These are phyloP conservation scores for Drosophila takahashii DNA, from an alignment of 1,140 invertebrate genomes.

Conservation along the genomic window DNA sequence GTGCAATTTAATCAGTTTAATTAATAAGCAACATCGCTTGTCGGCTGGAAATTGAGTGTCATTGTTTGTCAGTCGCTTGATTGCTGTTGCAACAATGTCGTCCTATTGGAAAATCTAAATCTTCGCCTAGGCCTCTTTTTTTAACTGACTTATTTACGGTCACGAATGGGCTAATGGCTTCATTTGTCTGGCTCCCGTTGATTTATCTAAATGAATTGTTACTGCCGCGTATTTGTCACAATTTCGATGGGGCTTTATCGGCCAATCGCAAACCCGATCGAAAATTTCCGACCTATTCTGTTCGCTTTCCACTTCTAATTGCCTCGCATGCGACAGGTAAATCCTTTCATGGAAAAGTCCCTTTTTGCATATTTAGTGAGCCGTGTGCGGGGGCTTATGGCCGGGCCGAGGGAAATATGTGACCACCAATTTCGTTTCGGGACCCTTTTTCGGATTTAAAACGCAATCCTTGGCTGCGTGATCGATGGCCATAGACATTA, in stretches of 20 bases:
- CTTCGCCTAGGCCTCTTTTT: conserved; percentile 6
- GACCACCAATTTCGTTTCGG: conserved; percentile 11
- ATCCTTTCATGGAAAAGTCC: conserved; percentile 13
- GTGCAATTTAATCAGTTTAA: conserved; percentile 77
- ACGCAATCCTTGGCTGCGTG: conserved; percentile 17
- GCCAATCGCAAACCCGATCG: not conserved
- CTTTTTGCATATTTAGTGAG: conserved; percentile 70
- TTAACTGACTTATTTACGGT: conserved; percentile 60
- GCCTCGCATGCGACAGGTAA: conserved; percentile 69
- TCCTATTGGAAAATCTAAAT: not conserved
- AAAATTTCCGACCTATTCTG: not conserved
- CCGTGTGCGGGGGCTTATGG: not conserved
- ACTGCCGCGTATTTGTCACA: conserved; percentile 73
- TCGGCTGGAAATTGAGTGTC: conserved; percentile 33
- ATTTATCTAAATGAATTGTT: conserved; percentile 80
- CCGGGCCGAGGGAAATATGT: too few relatives aligned
- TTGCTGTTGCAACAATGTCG: conserved; percentile 42
- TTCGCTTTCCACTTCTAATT: conserved; percentile 57
- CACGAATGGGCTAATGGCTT: conserved; percentile 13
- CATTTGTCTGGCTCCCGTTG: conserved; percentile 30
- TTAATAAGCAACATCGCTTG: conserved; percentile 60
- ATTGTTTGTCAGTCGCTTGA: conserved; percentile 54
- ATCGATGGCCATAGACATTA: conserved; percentile 48
- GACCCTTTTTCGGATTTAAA: conserved; percentile 2
- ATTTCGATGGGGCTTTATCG: conserved; percentile 16